Conservation (phyloP, 2,113 vertebrate genomes). For the Rhabdomys dilectus region DNA sequence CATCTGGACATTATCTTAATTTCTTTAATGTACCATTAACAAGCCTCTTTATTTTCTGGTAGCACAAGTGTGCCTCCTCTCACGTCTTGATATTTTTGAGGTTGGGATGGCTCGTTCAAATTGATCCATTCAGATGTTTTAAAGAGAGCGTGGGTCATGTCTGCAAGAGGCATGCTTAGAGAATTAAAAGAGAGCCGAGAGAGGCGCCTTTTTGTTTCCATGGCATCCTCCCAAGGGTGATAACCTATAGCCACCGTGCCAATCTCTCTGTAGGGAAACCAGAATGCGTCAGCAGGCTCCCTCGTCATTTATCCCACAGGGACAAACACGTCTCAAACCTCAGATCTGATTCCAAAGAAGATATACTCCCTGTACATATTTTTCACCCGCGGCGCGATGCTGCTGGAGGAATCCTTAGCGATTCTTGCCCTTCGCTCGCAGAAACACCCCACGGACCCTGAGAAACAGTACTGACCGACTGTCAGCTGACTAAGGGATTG, state of each 20-base stretch:
- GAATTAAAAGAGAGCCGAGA: neutral
- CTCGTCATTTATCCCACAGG: constrained; percentile 32
- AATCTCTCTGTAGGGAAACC: constrained; percentile 52
- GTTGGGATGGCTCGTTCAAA: neutral
- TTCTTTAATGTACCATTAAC: neutral
- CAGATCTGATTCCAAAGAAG: neutral
- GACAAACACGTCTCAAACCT: neutral
- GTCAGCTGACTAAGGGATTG: neutral
- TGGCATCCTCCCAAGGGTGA: constrained; percentile 28
- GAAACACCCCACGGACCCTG: neutral
- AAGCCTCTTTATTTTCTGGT: neutral
- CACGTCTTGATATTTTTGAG: neutral
- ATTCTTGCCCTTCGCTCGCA: neutral
- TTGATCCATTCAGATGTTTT: neutral
- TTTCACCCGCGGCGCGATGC: neutral
- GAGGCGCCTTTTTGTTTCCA: constrained; percentile 26
- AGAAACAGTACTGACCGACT: neutral
- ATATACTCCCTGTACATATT: neutral
- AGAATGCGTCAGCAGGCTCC: constrained; percentile 63
- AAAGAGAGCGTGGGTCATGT: neutral
- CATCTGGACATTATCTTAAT: neutral
- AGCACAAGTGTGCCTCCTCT: neutral
- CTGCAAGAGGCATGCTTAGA: neutral
- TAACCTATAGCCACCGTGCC: constrained; percentile 15
- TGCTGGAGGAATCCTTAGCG: neutral